Percentiles rank a stretch among this genome's conserved stretches.
These are phyloP conservation scores for Heteromyza rotundicornis DNA, from an alignment of 2,888 invertebrate genomes.

Conservation along the genomic window DNA sequence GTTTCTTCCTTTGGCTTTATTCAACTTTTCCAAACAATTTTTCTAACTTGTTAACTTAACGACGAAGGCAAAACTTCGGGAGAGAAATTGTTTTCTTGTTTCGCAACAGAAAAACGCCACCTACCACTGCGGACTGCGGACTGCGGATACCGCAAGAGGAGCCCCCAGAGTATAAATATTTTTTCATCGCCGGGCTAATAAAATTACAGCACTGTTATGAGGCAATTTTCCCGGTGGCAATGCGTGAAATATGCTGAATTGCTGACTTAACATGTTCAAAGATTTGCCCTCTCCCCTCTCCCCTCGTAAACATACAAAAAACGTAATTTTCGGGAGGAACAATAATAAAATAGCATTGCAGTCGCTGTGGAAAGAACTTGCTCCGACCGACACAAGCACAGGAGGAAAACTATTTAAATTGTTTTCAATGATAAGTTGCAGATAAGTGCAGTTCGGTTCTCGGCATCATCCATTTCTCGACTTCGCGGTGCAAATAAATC, in stretches of 20 bases:
- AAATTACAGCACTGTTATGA: constrained; percentile 39
- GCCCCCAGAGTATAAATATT: constrained; percentile 9
- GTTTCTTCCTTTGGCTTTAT: background rate
- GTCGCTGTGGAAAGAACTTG: background rate
- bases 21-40: constrained; percentile 26
- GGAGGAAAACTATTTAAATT: constrained; percentile 14
- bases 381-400: background rate
- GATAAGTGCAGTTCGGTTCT: constrained; percentile 16
- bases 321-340: too few species aligned
- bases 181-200: constrained; percentile 36
- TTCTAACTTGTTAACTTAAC: constrained; percentile 29
- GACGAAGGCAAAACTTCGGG: constrained; percentile 25
- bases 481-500: constrained; percentile 20
- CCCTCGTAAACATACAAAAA: too few species aligned
- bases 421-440: constrained; percentile 21
- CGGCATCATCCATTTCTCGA: background rate
- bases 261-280: constrained; percentile 6
- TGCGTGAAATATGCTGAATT: constrained; percentile 15
- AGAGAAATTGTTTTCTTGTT: constrained; percentile 25
- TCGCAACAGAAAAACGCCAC: constrained; percentile 5
- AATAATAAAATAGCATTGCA: background rate
- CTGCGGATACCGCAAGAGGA: constrained; percentile 5
- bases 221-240: constrained; percentile 10
- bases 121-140: background rate
- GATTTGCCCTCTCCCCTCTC: too few species aligned